A percentile compares a stretch with the other conserved stretches of the same genome.
Conservation (phyloP, 2,797 vertebrate genomes). For the Typhlichthys subterraneus region DNA sequence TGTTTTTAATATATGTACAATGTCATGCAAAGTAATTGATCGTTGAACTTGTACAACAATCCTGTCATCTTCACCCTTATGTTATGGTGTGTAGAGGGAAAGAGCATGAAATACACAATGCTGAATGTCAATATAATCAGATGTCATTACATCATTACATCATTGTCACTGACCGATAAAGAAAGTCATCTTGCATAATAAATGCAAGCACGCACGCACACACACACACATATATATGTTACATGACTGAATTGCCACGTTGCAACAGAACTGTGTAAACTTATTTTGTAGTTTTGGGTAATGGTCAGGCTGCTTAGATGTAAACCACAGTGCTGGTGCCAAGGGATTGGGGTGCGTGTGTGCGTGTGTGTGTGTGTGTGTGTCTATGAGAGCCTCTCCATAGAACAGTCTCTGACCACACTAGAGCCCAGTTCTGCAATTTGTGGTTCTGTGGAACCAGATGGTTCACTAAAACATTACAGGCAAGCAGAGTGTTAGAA, state of each 20-base stretch:
- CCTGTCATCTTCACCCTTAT: too few species aligned
- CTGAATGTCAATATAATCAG: too few species aligned
- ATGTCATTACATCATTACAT: too few species aligned
- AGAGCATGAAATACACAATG: too few species aligned
- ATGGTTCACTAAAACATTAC: slow-evolving; percentile 33
- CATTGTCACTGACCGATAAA: too few species aligned
- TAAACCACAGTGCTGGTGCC: slow-evolving; percentile 54
- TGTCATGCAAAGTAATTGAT: background rate
- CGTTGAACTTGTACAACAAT: background rate
- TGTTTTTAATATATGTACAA: too few species aligned
- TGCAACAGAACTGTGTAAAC: slow-evolving; percentile 62
- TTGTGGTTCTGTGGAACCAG: slow-evolving; percentile 41
- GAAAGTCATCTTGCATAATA: background rate
- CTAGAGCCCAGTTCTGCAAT: slow-evolving; percentile 29
- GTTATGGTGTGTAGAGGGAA: too few species aligned
- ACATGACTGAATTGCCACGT: slow-evolving; percentile 60
- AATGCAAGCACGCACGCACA: background rate
- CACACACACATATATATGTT: background rate
- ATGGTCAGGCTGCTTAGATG: slow-evolving; percentile 60
- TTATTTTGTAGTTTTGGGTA: slow-evolving; percentile 56
- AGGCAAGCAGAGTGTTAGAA: background rate
- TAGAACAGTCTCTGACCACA: slow-evolving; percentile 11
- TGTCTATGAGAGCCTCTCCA: background rate
- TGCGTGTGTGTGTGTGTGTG: slow-evolving; percentile 4
- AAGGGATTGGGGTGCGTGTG: slow-evolving; percentile 9